These are phyloP conservation scores for Gadus macrocephalus DNA, from an alignment of 2,113 vertebrate species.

Conservation along the genomic window DNA sequence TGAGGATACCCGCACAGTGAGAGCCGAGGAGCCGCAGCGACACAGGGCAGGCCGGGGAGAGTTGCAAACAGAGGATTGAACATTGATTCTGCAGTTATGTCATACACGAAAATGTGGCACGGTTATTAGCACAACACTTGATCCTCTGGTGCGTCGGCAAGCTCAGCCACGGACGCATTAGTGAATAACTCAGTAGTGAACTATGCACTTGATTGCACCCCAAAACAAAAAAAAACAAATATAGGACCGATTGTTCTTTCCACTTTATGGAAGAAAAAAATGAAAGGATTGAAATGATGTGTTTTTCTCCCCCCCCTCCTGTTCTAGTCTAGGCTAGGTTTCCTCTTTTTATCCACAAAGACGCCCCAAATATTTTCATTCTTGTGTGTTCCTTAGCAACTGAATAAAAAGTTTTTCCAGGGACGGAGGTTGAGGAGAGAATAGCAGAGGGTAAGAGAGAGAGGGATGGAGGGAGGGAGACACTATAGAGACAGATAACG, in stretches of 20 bases:
- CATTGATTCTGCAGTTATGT: too few species aligned
- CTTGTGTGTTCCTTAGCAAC: slow-evolving; percentile 72
- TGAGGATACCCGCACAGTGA: too few species aligned
- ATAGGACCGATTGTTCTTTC: slow-evolving; percentile 40
- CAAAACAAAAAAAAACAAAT: slow-evolving; percentile 31
- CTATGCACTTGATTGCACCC: slow-evolving; percentile 6
- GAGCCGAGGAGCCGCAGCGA: too few species aligned
- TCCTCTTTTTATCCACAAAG: slow-evolving; percentile 59
- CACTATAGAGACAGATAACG: too few species aligned
- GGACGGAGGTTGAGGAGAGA: slow-evolving; percentile 64
- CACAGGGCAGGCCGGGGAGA: too few species aligned
- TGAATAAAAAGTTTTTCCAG: slow-evolving; percentile 69
- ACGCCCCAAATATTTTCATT: slow-evolving; percentile 72
- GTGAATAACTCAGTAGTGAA: slow-evolving; percentile 1
- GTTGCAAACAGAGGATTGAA: too few species aligned
- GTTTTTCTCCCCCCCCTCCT: slow-evolving; percentile 21
- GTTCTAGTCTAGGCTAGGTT: slow-evolving; percentile 51
- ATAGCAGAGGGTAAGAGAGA: slow-evolving; percentile 27
- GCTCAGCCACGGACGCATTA: background rate
- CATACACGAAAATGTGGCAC: background rate
- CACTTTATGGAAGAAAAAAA: slow-evolving; percentile 17
- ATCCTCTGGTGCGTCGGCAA: background rate
- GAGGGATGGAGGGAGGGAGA: too few species aligned
- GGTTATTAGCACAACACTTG: background rate
- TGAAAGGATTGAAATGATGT: slow-evolving; percentile 50